Conservation (phyloP, 2,797 vertebrate genomes). For the Parauchenoglanis ngamensis region DNA sequence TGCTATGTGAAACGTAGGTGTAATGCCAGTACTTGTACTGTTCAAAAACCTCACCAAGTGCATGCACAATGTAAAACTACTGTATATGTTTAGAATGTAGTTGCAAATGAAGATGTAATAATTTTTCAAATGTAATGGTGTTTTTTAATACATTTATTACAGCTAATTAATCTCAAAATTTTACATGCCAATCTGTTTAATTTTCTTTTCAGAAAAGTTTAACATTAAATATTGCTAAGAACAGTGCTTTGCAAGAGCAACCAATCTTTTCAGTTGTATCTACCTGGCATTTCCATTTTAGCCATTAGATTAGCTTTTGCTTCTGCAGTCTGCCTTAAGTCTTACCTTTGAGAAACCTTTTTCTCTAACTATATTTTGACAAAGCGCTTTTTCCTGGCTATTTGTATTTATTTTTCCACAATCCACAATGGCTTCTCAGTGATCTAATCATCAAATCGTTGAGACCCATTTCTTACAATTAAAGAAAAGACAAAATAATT, state of each 20-base stretch:
- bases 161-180: background rate
- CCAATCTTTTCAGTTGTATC: background rate
- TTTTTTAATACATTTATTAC: background rate
- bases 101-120: conserved; percentile 1
- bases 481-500: background rate
- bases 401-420: background rate
- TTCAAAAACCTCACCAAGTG: conserved; percentile 11
- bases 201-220: background rate
- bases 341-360: background rate
- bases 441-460: background rate
- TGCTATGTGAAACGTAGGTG: conserved; percentile 42
- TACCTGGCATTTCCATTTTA: background rate
- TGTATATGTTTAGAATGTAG: conserved; percentile 15
- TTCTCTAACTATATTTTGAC: background rate
- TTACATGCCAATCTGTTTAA: background rate
- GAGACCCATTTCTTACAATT: background rate
- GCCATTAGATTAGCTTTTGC: background rate
- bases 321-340: background rate
- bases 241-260: background rate
- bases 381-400: background rate
- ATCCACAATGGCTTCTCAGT: background rate
- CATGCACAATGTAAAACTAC: conserved; percentile 23
- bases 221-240: background rate
- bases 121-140: background rate
- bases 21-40: conserved; percentile 31